Base-by-base conservation (phyloP, 2,797 vertebrate species). In the Labeo calbasu region DNA sequence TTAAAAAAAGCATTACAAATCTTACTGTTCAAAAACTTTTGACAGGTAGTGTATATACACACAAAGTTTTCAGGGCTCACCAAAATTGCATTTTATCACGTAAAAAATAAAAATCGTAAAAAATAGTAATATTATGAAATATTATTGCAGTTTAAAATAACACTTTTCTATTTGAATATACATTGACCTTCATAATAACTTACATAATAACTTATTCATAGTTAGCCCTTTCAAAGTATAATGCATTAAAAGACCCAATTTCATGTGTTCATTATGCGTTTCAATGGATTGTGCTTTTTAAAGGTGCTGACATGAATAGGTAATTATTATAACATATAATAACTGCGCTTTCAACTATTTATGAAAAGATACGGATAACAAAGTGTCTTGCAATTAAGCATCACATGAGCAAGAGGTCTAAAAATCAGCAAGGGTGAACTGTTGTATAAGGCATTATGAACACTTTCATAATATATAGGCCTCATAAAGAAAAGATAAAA, bases 81-180 rank as follows among this genome's bases (percentile, higher is more conserved):
- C 7, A 53, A 75, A 53, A 5, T 50, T 55, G 51, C 17, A 75
- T 36, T 40, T 40, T 55, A n/a, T 14, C 19, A 76, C n/a, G n/a
- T n/a, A n/a, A n/a, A n/a, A n/a, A n/a, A n/a, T n/a, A n/a, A n/a
- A n/a, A n/a, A n/a, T n/a, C n/a, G 53, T 46, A 46, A 46, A 46
- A 43, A 7, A 7, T 43, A 36, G 40, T 43, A 40, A 55, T 55
- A 8, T 1, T n/a, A 6, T 36, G 2, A 32, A 75, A 75, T 55
- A 50, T 11, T 43, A 46, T n/a, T 28, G 36, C 10, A 73, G 50
- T 7, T 73, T 53, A 73, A 73, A 46, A 72, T 25, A 28, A 14
- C 15, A 21, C 50, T 36, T 73, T 32, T 73, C 25, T 75, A 2
- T 55, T 73, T 43, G 59, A 77, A 77, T 77, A 76, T 55, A 46